Evolutionary conservation across 2,113 vertebrate genomes (phyloP).

Genomic region (Alexandromys fortis): DNA sequence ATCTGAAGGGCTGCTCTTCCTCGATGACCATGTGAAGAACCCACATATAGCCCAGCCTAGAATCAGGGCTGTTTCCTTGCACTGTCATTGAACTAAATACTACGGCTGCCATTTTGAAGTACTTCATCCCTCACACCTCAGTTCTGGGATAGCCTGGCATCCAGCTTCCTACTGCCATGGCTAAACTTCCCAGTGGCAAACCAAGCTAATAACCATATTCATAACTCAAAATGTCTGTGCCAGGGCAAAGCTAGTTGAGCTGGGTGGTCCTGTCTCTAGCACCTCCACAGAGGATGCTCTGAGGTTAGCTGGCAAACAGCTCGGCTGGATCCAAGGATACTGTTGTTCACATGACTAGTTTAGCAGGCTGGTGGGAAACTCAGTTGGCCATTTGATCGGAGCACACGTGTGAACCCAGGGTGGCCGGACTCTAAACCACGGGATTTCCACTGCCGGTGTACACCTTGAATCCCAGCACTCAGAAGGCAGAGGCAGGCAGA

Average conservation of each 20-base stretch:
- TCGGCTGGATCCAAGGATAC: too few relatives aligned
- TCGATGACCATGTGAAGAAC: neutral
- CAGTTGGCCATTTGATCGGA: neutral
- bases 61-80: neutral
- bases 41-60: neutral
- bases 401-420: too few relatives aligned
- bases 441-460: neutral
- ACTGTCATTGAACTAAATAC: neutral
- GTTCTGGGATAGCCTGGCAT: neutral
- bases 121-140: neutral
- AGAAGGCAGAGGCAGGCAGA: neutral
- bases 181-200: too few relatives aligned
- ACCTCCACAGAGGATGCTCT: neutral
- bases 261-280: neutral
- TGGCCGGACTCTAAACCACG: neutral
- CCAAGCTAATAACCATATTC: neutral
- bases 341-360: neutral
- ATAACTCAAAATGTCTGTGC: too few relatives aligned
- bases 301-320: neutral
- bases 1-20: neutral
- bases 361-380: neutral
- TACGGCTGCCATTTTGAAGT: neutral
- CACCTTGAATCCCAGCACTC: neutral
- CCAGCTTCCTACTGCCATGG: neutral
- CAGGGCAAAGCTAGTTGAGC: neutral